Evolutionary conservation across 2,113 vertebrate genomes (phyloP).

Genomic region (Pseudorasbora parva): DNA sequence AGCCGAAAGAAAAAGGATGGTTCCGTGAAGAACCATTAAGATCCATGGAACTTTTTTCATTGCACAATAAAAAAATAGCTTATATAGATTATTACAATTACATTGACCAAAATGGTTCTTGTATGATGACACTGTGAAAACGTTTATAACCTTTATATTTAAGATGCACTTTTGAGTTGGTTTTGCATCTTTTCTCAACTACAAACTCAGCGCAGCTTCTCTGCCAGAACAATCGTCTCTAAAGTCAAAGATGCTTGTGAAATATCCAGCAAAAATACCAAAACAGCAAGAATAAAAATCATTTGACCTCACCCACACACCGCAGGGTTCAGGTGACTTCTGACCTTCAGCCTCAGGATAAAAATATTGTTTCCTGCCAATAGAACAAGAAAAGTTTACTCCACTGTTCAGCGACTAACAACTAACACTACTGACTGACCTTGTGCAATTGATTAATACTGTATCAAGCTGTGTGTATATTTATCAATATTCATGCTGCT

Average conservation of each 20-base stretch:
- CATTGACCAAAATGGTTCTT: too few species aligned
- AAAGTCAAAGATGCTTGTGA: background rate
- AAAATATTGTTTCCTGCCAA: conserved; percentile 1
- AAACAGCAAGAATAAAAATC: background rate
- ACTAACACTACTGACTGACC: background rate
- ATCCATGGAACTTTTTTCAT: too few species aligned
- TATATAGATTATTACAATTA: too few species aligned
- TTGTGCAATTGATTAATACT: background rate
- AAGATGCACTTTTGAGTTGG: background rate
- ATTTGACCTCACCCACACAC: conserved; percentile 19
- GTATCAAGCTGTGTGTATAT: background rate
- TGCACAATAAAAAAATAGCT: too few species aligned
- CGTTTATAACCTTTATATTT: too few species aligned
- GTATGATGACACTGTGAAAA: too few species aligned
- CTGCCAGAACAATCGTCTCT: background rate
- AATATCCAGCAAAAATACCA: background rate
- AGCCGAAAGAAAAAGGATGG: too few species aligned
- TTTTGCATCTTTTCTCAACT: background rate
- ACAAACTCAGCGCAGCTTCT: background rate
- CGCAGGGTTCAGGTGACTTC: background rate
- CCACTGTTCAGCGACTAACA: background rate
- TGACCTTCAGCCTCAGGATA: background rate
- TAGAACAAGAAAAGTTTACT: background rate
- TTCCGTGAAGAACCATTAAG: too few species aligned
- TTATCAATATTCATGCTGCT: background rate